phyloP scores from a whole-genome alignment of 2,888 invertebrate species.

The Limnephilus rhombicus region DNA sequence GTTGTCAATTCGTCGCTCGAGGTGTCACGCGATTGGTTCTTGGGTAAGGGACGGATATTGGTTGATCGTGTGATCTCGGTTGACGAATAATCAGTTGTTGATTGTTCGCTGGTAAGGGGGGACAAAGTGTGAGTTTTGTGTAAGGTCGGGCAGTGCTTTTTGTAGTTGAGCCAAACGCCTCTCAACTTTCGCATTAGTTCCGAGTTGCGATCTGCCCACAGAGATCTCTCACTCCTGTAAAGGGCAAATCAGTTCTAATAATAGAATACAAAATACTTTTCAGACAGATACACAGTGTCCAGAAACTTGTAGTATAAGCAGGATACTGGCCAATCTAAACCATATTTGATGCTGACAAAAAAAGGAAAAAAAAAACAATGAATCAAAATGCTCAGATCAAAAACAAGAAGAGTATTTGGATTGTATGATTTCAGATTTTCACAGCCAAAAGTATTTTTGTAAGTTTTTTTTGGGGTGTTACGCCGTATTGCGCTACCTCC shows the following conservation, averaged over 20 bases:
- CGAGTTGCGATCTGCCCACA: constrained; percentile 80
- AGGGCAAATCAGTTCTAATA: neutral
- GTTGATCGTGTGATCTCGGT: constrained; percentile 70
- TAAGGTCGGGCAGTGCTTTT: constrained; percentile 75
- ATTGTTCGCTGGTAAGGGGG: constrained; percentile 69
- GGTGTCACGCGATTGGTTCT: constrained; percentile 28
- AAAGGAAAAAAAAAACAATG: no score
- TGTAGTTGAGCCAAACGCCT: constrained; percentile 80
- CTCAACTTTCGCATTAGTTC: constrained; percentile 81
- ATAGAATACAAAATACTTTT: neutral
- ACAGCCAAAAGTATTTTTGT: no score
- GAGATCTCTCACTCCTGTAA: constrained; percentile 81
- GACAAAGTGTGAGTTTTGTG: constrained; percentile 50
- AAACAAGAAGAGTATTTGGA: no score
- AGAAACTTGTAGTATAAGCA: no score
- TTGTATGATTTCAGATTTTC: no score
- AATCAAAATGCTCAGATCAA: no score
- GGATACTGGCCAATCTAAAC: no score
- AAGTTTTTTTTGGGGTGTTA: no score
- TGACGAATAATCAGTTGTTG: constrained; percentile 72
- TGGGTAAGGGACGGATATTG: neutral
- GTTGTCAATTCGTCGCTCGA: constrained; percentile 6
- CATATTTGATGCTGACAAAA: no score
- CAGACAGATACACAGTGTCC: neutral
- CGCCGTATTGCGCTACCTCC: no score